phyloP scores from a whole-genome alignment of 2,888 invertebrate species.

The Icerya purchasi region DNA sequence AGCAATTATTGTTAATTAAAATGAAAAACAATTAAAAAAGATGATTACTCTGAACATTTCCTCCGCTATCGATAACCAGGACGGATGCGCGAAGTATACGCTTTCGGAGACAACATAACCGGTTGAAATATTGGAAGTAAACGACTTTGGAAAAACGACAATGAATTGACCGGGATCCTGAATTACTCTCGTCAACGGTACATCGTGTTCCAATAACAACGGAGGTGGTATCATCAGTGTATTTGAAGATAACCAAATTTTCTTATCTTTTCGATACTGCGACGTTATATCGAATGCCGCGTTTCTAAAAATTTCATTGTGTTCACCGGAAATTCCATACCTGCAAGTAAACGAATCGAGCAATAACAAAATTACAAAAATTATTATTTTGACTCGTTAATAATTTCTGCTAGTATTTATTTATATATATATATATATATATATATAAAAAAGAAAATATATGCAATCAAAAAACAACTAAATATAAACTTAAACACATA shows the following conservation, averaged over 20 bases:
- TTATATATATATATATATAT: conserved; percentile 1
- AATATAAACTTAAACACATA: no score
- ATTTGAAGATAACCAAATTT: conserved; percentile 74
- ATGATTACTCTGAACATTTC: conserved; percentile 43
- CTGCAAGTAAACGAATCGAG: conserved; percentile 23
- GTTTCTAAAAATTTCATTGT: conserved; percentile 49
- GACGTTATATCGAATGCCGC: conserved; percentile 58
- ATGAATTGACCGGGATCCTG: conserved; percentile 77
- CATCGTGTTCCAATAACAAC: conserved; percentile 48
- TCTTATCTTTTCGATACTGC: conserved; percentile 49
- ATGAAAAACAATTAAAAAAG: not conserved
- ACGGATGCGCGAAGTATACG: conserved; percentile 65
- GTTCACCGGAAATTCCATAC: conserved; percentile 61
- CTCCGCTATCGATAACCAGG: conserved; percentile 53
- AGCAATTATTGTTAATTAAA: no score
- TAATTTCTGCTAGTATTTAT: conserved; percentile 1
- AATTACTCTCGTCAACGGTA: conserved; percentile 53
- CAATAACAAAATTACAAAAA: conserved; percentile 4
- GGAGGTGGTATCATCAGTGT: conserved; percentile 80
- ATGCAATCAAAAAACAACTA: no score
- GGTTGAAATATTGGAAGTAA: conserved; percentile 67
- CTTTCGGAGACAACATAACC: conserved; percentile 80
- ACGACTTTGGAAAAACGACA: conserved; percentile 71
- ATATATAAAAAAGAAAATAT: not conserved
- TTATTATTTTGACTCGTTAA: no score